These are phyloP conservation scores for Cygnus atratus DNA, from an alignment of 2,113 vertebrate genomes.

Conservation along the genomic window DNA sequence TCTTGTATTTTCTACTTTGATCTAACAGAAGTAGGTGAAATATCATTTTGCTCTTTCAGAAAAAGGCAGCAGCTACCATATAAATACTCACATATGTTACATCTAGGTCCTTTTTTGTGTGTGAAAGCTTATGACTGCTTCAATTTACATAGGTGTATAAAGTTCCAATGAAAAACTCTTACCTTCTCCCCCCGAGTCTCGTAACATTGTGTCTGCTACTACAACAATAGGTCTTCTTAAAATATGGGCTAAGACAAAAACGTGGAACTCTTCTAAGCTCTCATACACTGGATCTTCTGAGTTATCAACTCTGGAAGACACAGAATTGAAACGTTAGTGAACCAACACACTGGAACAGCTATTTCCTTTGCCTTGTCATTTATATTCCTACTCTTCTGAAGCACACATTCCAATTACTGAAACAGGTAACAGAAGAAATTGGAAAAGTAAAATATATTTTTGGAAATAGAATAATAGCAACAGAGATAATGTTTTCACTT, in stretches of 20 bases:
- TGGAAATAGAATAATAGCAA: neutral
- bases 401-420: neutral
- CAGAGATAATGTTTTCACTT: neutral
- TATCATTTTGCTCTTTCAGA: neutral
- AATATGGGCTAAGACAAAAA: slow-evolving; percentile 96
- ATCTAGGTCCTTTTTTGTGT: neutral
- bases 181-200: slow-evolving; percentile 98
- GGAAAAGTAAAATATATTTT: neutral
- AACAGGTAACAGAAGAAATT: neutral
- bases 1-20: neutral
- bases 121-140: neutral
- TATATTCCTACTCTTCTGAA: neutral
- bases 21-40: neutral
- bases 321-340: neutral
- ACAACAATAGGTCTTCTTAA: slow-evolving; percentile 94
- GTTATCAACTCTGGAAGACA: slow-evolving; percentile 88
- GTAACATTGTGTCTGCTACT: slow-evolving; percentile 95
- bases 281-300: slow-evolving; percentile 97
- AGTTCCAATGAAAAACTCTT: neutral
- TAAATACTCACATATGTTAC: neutral
- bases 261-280: slow-evolving; percentile 97
- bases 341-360: neutral
- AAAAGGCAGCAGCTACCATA: neutral
- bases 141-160: neutral
- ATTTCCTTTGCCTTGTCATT: neutral